phyloP scores from a whole-genome alignment of 1,140 invertebrate species.

The Drosophila subobscura region DNA sequence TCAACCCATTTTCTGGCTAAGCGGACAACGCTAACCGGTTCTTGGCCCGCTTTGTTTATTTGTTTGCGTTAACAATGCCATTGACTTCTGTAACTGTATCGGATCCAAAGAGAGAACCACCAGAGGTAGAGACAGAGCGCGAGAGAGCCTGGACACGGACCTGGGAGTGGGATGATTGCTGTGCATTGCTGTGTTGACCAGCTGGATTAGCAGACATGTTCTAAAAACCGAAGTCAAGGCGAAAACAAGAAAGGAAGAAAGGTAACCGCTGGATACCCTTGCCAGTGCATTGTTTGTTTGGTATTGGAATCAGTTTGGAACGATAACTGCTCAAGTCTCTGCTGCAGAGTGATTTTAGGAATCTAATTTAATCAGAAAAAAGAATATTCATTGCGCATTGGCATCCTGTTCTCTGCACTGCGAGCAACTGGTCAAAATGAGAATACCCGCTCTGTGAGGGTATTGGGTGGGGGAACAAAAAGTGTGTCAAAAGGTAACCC shows the following conservation, averaged over 20 bases:
- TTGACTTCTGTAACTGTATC: constrained; percentile 72
- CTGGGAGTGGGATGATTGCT: constrained; percentile 27
- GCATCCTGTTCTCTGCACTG: no score
- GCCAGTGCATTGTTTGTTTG: not conserved
- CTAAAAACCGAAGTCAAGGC: constrained; percentile 56
- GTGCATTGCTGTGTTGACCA: constrained; percentile 57
- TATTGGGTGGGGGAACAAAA: constrained; percentile 13
- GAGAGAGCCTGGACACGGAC: constrained; percentile 25
- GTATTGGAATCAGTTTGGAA: no score
- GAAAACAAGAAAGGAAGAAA: constrained; percentile 6
- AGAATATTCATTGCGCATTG: no score
- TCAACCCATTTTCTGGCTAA: constrained; percentile 48
- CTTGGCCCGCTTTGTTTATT: constrained; percentile 58
- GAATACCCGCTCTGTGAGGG: no score
- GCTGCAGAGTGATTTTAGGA: no score
- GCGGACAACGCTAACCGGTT: constrained; percentile 36
- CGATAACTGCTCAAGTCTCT: no score
- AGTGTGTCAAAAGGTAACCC: constrained; percentile 64
- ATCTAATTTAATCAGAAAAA: no score
- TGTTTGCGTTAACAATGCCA: constrained; percentile 62
- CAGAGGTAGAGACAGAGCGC: constrained; percentile 11
- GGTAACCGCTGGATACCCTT: constrained; percentile 6
- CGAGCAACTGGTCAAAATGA: no score
- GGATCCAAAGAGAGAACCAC: no score
- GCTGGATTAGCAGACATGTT: constrained; percentile 67